A percentile compares a stretch with the other conserved stretches of the same genome.
These are phyloP conservation scores for Ascidia mentula DNA, from an alignment of 23 tunicate genomes.

Conservation along the genomic window DNA sequence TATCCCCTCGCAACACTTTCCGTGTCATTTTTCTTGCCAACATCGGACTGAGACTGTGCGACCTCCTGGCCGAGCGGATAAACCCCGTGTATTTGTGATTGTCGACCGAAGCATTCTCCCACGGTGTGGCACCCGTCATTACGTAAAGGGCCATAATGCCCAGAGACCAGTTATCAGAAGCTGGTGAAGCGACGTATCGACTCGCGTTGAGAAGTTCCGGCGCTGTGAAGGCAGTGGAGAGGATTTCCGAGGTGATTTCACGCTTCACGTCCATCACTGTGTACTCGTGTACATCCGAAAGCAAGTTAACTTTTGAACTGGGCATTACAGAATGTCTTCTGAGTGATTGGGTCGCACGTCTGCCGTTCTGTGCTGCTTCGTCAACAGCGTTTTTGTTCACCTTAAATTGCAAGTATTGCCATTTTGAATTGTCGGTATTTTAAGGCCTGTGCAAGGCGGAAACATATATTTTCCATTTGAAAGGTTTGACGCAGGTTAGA, in stretches of 20 bases:
- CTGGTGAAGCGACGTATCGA: slow-evolving; percentile 50
- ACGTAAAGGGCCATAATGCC: slow-evolving; percentile 40
- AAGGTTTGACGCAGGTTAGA: too few relatives aligned
- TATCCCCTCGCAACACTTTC: not conserved
- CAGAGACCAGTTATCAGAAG: slow-evolving; percentile 60
- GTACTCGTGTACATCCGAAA: slow-evolving; percentile 43
- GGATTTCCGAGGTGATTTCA: slow-evolving; percentile 34
- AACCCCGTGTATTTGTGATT: slow-evolving; percentile 50
- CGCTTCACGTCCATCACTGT: slow-evolving; percentile 27
- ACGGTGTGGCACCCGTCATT: slow-evolving; percentile 57
- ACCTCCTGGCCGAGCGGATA: slow-evolving; percentile 27
- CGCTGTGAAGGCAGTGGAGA: slow-evolving; percentile 53
- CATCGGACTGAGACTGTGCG: slow-evolving; percentile 46
- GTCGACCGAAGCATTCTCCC: slow-evolving; percentile 59
- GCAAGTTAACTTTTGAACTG: not conserved
- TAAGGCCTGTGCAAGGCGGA: too few relatives aligned
- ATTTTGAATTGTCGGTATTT: too few relatives aligned
- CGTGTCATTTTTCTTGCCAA: not conserved
- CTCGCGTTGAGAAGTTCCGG: slow-evolving; percentile 64
- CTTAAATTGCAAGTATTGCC: too few relatives aligned
- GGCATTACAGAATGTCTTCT: not conserved
- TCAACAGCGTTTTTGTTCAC: too few relatives aligned
- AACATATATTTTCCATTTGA: too few relatives aligned
- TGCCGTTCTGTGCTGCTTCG: too few relatives aligned
- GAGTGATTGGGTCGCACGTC: not conserved